Evolutionary conservation across 2,797 vertebrate genomes (phyloP), one percentile per base, ranked within the genome.

Genomic region (Enteromius afrohamiltoni): DNA sequence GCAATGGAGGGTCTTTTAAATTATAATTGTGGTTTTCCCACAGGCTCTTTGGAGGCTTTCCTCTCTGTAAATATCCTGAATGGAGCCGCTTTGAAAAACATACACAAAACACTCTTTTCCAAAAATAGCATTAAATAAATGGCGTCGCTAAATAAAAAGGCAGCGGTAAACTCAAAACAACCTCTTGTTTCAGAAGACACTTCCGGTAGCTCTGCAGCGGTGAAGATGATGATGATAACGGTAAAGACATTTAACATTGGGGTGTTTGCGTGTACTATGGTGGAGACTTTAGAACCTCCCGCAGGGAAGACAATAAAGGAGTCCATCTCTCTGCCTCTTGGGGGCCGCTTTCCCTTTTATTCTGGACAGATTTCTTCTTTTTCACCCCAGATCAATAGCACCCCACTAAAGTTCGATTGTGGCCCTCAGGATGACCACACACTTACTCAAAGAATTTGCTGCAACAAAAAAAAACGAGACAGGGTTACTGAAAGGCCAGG

Each of bases 1-100:
- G 58, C 45, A 64, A 26, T 13, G 7, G 60, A 49, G 62, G 9
- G 71, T 79, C 70, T 83, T 64, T 49, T 68, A 82, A 82, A 74
- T 82, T 64, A 74, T 82, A 82, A 82, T 82, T 73, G 55, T 49
- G 42, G 29, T 64, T 74, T 49, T 73, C 79, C 80, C 80, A 74
- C 13, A 74, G 80, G 80, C 69, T 82, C 42, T 82, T 82, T n/a
- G 21, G 42, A 81, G 68, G 69, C 53, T 81, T 80, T 47, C 26
- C 26, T 62, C 55, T 82, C 42, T 74, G 80, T 64, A 74, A 74
- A 81, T 74, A 64, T 51, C 55, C 55, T 73, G 8, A 73, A 51
- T 58, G 55, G 26, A 83, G 60, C 64, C 4, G 3, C 82, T 83
- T 83, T 62, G 37, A 83, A 47, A 58, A 49, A 70, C 64, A 58